A percentile compares a stretch with the other conserved stretches of the same genome.
Conservation (phyloP, 2,797 vertebrate species). For the Borostomias antarcticus region DNA sequence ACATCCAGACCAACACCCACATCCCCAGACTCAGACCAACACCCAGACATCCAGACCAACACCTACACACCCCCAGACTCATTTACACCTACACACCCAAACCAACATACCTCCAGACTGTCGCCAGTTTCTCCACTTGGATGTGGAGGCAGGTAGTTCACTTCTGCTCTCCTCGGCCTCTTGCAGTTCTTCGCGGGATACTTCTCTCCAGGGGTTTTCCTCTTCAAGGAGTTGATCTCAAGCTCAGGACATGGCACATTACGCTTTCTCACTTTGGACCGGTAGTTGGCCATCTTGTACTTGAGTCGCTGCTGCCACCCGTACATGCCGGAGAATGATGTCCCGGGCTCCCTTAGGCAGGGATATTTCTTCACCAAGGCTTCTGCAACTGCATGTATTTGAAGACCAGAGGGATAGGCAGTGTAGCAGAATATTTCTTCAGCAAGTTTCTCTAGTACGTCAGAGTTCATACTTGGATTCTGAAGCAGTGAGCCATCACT, state of each 20-base stretch:
- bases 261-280: conserved; percentile 30
- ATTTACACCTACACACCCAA: too few relatives aligned
- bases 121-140: conserved; percentile 43
- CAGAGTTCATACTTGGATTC: conserved; percentile 33
- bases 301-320: conserved; percentile 33
- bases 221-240: conserved; percentile 38
- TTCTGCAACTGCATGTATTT: conserved; percentile 36
- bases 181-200: conserved; percentile 34
- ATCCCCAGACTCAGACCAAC: too few relatives aligned
- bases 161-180: conserved; percentile 41
- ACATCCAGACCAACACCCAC: too few relatives aligned
- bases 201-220: conserved; percentile 31
- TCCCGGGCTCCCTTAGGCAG: conserved; percentile 33
- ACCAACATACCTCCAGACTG: too few relatives aligned
- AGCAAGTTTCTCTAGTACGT: conserved; percentile 42
- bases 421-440: conserved; percentile 37
- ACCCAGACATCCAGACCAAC: too few relatives aligned
- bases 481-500: conserved; percentile 27
- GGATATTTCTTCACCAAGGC: conserved; percentile 36
- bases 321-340: conserved; percentile 34
- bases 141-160: conserved; percentile 48
- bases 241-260: conserved; percentile 37
- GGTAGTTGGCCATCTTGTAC: conserved; percentile 39
- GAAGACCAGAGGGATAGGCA: conserved; percentile 31
- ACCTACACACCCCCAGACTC: too few relatives aligned